phyloP scores from a whole-genome alignment of 2,888 invertebrate genomes.

The Melangyna quadrimaculata region DNA sequence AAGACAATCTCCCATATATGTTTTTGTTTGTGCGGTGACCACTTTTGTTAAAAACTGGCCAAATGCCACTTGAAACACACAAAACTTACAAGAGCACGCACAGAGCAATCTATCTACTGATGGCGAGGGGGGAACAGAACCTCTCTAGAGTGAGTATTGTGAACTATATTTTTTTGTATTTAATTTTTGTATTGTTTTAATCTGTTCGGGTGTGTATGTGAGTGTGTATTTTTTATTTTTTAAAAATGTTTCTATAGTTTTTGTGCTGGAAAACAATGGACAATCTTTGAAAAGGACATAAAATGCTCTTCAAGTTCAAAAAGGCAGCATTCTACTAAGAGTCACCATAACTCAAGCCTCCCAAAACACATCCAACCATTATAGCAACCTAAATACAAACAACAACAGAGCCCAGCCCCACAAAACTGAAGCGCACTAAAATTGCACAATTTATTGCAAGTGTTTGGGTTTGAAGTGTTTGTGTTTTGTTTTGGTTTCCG shows the following conservation, averaged over 20 bases:
- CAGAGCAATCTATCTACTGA: constrained; percentile 6
- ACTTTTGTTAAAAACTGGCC: constrained; percentile 55
- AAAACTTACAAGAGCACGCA: constrained; percentile 51
- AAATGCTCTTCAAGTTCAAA: constrained; percentile 61
- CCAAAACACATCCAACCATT: not conserved
- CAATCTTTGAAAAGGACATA: constrained; percentile 62
- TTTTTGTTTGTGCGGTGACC: constrained; percentile 27
- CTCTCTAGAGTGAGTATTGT: constrained; percentile 27
- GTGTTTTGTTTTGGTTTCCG: constrained; percentile 18
- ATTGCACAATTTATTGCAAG: constrained; percentile 50
- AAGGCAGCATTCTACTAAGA: constrained; percentile 29
- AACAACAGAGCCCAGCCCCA: not conserved
- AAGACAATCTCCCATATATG: constrained; percentile 23
- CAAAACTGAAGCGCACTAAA: constrained; percentile 23
- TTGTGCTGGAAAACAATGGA: constrained; percentile 33
- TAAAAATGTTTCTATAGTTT: constrained; percentile 30
- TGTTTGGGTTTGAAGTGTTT: constrained; percentile 44
- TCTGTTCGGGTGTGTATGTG: not conserved
- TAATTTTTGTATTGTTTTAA: not conserved
- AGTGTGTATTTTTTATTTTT: constrained; percentile 27
- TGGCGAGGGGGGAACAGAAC: not conserved
- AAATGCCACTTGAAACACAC: constrained; percentile 49
- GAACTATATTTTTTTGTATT: constrained; percentile 11
- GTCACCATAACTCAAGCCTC: not conserved
- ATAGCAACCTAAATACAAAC: not conserved